A percentile compares a stretch with the other conserved stretches of the same genome.
phyloP scores from a whole-genome alignment of 2,888 invertebrate genomes.

The Drosophila kokeensis region DNA sequence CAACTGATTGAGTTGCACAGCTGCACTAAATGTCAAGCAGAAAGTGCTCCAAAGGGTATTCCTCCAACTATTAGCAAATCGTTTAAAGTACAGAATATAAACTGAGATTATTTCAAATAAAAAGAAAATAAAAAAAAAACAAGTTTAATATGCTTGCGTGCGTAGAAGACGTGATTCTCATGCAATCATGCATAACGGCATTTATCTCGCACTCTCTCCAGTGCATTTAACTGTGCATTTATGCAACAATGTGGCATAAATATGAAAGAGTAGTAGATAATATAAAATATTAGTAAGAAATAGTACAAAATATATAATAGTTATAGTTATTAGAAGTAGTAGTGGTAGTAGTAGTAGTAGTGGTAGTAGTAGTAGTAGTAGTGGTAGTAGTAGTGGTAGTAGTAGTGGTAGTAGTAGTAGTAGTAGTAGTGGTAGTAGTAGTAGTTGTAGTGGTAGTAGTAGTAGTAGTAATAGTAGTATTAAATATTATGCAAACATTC shows the following conservation, averaged over 20 bases:
- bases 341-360: no score
- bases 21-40: conserved; percentile 21
- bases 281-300: background rate
- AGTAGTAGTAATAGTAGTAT: background rate
- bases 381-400: no score
- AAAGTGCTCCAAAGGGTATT: background rate
- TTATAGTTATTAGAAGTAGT: no score
- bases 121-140: background rate
- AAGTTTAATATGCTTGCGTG: background rate
- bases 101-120: background rate
- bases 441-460: no score
- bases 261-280: background rate
- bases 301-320: background rate
- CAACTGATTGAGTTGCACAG: conserved; percentile 35
- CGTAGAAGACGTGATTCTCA: background rate
- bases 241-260: background rate
- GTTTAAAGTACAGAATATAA: background rate
- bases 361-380: background rate
- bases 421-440: no score
- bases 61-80: background rate
- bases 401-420: no score
- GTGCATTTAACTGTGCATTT: background rate
- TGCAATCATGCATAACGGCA: conserved; percentile 3
- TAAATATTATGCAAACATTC: background rate
- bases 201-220: background rate